Percentiles rank a stretch among this genome's conserved stretches.
Conservation (phyloP, 2,888 invertebrate genomes). For the Xylota segnis region DNA sequence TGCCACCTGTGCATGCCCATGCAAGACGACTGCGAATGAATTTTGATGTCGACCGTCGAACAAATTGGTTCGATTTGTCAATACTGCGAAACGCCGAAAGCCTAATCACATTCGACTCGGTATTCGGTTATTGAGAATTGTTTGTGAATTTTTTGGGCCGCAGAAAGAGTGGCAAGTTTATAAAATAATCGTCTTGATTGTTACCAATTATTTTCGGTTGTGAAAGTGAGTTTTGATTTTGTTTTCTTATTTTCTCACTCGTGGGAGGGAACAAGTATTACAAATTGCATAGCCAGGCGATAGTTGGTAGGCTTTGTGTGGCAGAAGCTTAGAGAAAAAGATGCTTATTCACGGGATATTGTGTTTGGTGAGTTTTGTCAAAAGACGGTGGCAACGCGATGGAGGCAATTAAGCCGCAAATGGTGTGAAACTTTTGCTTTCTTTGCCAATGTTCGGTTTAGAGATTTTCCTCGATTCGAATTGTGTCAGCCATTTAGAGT, state of each 20-base stretch:
- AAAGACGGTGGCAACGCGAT: conserved; percentile 10
- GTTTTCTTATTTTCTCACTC: conserved; percentile 2
- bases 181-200: conserved; percentile 19
- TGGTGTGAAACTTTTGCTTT: conserved; percentile 20
- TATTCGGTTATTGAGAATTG: conserved; percentile 29
- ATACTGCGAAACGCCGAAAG: conserved; percentile 9
- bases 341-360: conserved; percentile 3
- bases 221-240: conserved; percentile 36
- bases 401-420: conserved; percentile 9
- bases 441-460: not conserved
- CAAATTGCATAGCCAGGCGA: conserved; percentile 11
- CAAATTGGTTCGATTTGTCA: conserved; percentile 55
- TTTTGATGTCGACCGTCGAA: conserved; percentile 25
- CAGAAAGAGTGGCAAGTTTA: conserved; percentile 5
- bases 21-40: not conserved
- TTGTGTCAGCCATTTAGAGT: too few relatives aligned
- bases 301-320: conserved; percentile 7
- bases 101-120: conserved; percentile 45
- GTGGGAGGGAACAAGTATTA: not conserved
- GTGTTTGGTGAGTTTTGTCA: conserved; percentile 9
- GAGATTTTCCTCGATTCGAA: too few relatives aligned
- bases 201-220: conserved; percentile 56
- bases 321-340: not conserved
- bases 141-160: conserved; percentile 16
- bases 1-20: not conserved